phyloP scores from a whole-genome alignment of 2,113 vertebrate species.

The Brevimyrus niger region DNA sequence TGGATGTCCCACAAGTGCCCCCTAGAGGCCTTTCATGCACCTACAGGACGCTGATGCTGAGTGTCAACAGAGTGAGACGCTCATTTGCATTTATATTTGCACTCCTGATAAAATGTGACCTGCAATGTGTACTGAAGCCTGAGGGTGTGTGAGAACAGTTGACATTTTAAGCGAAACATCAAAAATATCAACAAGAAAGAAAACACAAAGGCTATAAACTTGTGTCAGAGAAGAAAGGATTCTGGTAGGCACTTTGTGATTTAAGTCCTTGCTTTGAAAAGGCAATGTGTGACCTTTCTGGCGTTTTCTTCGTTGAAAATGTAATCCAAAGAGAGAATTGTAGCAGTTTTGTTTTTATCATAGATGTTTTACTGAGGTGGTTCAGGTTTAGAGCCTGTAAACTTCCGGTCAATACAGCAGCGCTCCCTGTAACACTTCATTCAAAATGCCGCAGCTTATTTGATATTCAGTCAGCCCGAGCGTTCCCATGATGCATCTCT shows the following conservation, averaged over 20 bases:
- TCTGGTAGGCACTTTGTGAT: neutral
- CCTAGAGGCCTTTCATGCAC: neutral
- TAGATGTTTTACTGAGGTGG: neutral
- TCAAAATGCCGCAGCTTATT: neutral
- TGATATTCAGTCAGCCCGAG: neutral
- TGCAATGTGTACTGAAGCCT: neutral
- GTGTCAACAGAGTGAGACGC: neutral
- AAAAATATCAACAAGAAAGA: neutral
- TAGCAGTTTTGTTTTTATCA: neutral
- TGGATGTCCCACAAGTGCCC: neutral
- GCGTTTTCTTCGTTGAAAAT: neutral
- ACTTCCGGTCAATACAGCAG: neutral
- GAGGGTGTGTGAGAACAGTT: neutral
- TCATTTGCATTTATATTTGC: neutral
- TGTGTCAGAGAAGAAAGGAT: neutral
- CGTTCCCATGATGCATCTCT: neutral
- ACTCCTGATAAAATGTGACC: neutral
- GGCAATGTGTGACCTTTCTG: neutral
- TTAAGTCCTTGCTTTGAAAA: neutral
- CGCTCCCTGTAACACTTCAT: neutral
- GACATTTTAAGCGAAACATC: neutral
- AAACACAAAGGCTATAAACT: neutral
- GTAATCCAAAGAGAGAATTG: neutral
- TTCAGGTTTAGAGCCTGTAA: neutral
- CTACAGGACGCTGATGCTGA: neutral